These are phyloP conservation scores for Rhorus exstirpatorius DNA, from an alignment of 2,888 invertebrate species.

Conservation along the genomic window DNA sequence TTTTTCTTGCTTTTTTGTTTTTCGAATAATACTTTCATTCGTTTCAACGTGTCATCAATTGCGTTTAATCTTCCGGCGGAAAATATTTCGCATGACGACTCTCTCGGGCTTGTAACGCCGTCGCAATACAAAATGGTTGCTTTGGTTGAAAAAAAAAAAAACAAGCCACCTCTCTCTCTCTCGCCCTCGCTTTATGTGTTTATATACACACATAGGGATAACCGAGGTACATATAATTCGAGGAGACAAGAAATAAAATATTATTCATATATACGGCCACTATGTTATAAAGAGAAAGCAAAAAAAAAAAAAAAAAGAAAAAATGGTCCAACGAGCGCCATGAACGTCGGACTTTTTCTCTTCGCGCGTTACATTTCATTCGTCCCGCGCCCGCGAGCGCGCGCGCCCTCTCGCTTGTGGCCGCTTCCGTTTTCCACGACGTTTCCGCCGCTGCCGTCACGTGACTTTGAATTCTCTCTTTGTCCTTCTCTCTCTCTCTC, in stretches of 20 bases:
- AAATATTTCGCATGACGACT: slow-evolving; percentile 51
- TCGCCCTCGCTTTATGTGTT: slow-evolving; percentile 1
- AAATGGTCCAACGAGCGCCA: slow-evolving; percentile 36
- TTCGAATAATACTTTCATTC: slow-evolving; percentile 27
- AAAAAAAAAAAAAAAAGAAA: slow-evolving; percentile 19
- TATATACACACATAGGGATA: slow-evolving; percentile 15
- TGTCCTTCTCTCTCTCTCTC: slow-evolving; percentile 42
- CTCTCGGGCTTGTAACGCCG: slow-evolving; percentile 16
- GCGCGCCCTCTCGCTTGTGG: too few species aligned
- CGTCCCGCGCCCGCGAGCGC: slow-evolving; percentile 39
- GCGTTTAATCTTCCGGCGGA: slow-evolving; percentile 39
- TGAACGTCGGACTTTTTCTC: slow-evolving; percentile 35
- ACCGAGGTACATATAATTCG: slow-evolving; percentile 30
- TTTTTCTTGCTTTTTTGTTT: slow-evolving; percentile 11
- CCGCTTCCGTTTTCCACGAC: slow-evolving; percentile 59
- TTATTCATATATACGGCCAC: slow-evolving; percentile 56
- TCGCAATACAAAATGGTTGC: slow-evolving; percentile 40
- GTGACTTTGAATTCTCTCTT: slow-evolving; percentile 56
- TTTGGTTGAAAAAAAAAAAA: slow-evolving; percentile 34
- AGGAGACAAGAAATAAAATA: slow-evolving; percentile 40
- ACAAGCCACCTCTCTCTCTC: background rate
- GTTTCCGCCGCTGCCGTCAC: slow-evolving; percentile 52
- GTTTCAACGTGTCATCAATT: slow-evolving; percentile 42
- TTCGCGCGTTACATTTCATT: slow-evolving; percentile 53
- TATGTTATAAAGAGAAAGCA: slow-evolving; percentile 44